Percentiles rank a stretch among this genome's conserved stretches.
Evolutionary conservation across 2,888 invertebrate genomes (phyloP).

Genomic region (Rhimphoctona megacephalus): DNA sequence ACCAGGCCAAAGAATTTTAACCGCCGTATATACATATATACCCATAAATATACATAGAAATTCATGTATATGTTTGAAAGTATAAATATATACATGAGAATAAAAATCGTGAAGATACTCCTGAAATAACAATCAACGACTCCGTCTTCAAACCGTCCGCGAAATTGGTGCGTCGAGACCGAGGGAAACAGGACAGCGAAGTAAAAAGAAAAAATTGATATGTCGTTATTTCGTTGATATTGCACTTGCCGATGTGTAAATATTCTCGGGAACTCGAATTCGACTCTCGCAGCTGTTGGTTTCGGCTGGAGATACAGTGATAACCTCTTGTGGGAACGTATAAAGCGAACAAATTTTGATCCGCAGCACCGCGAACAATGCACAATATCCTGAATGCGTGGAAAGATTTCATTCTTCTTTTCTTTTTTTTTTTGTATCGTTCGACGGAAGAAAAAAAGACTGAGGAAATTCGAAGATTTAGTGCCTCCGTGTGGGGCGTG

Average conservation of each 20-base stretch:
- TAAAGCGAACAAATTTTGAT: not conserved
- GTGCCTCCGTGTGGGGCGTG: not conserved
- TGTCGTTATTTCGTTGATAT: constrained; percentile 41
- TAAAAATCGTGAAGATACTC: constrained; percentile 12
- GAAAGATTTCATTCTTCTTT: constrained; percentile 3
- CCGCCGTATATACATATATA: not conserved
- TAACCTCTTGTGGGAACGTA: constrained; percentile 33
- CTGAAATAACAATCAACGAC: constrained; percentile 35
- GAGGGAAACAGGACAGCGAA: not conserved
- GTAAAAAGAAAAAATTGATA: constrained; percentile 1
- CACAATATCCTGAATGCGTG: constrained; percentile 17
- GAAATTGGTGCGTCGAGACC: not conserved
- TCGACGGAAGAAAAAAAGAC: not conserved
- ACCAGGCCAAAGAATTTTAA: constrained; percentile 37
- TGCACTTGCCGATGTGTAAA: constrained; percentile 17
- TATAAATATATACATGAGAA: not conserved
- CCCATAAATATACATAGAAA: constrained; percentile 22
- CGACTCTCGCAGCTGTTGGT: constrained; percentile 10
- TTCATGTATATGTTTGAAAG: constrained; percentile 6
- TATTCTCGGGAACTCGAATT: constrained; percentile 3
- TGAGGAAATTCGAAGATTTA: not conserved
- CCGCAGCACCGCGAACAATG: not conserved
- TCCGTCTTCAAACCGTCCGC: not conserved
- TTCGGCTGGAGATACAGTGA: constrained; percentile 9
- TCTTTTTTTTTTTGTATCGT: not conserved